These are phyloP conservation scores for Tethya wilhelma DNA, from an alignment of 37 sponge, comb jelly and placozoan species.

Conservation along the genomic window DNA sequence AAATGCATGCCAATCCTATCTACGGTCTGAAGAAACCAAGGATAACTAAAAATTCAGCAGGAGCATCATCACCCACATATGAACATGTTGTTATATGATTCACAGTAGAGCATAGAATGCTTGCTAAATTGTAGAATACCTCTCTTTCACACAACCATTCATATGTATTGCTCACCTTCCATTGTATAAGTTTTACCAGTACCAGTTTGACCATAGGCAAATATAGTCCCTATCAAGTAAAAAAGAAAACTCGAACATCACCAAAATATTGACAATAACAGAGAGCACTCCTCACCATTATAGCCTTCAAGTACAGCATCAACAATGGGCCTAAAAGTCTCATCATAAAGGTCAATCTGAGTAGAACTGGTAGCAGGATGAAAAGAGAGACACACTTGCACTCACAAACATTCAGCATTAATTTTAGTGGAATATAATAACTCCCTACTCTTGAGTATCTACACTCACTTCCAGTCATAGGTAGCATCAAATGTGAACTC, in stretches of 20 bases:
- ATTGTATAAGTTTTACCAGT: slow-evolving; percentile 98
- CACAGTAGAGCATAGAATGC: too few relatives aligned
- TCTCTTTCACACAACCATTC: too few relatives aligned
- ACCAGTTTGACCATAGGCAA: slow-evolving; percentile 99
- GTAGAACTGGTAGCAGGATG: slow-evolving; percentile 59
- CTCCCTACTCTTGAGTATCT: neutral
- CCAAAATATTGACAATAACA: neutral
- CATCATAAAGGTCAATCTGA: slow-evolving; percentile 90
- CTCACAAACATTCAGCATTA: slow-evolving; percentile 93
- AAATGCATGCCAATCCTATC: too few relatives aligned
- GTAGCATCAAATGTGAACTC: slow-evolving; percentile 98
- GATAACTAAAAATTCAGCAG: slow-evolving; percentile 1
- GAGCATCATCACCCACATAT: too few relatives aligned
- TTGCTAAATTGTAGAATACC: neutral
- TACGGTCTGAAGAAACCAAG: too few relatives aligned
- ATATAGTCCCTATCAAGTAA: slow-evolving; percentile 75
- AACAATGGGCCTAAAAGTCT: slow-evolving; percentile 84
- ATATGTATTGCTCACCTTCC: slow-evolving; percentile 86
- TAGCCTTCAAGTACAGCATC: slow-evolving; percentile 91
- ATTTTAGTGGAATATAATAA: too few relatives aligned
- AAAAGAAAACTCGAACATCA: neutral
- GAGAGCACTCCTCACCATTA: slow-evolving; percentile 69
- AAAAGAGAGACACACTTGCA: slow-evolving; percentile 51
- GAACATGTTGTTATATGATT: too few relatives aligned
- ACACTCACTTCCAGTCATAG: slow-evolving; percentile 92